Evolutionary conservation across 1,140 invertebrate species (phyloP), one percentile per base, ranked within the genome.

Genomic region (Drosophila quadrilineata): DNA sequence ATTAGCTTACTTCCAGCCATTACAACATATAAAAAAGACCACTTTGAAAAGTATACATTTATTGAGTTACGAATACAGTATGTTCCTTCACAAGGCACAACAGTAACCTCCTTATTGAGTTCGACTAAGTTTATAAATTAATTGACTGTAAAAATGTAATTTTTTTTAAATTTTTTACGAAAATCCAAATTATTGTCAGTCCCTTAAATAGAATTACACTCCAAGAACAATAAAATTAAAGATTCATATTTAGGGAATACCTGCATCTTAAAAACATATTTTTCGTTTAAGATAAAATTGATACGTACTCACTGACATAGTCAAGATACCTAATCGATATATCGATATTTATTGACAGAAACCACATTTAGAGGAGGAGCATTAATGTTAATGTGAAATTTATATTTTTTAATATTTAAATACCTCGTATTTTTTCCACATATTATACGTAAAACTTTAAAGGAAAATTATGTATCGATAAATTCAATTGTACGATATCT

Each of bases 31-130:
- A 54, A 29, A 76, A 79, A 79, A 79, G 75, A 79, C 75, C 40
- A 70, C 60, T 54, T 57, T 53, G 36, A 54, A 19, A 43, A 22
- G 9, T 43, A 24, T 26, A 43, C 40, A n/a, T n/a, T 28, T 50
- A 50, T 35, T 38, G 75, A 65, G 21, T 58, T 76, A 76, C 48
- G 24, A 59, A 40, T n/a, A n/a, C n/a, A n/a, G n/a, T n/a, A n/a
- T 58, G 69, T 77, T 79, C 75, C 64, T 69, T 59, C 26, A 53
- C 56, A 28, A 64, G 74, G 74, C 69, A 77, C 74, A 69, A n/a
- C n/a, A n/a, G n/a, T n/a, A n/a, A 72, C 43, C 66, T 72, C 45
- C 54, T 62, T 68, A 72, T 57, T 77, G 57, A 69, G 49, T 77
- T 77, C 53, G 75, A 40, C 21, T 77, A 77, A 65, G 58, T 63